A percentile compares a stretch with the other conserved stretches of the same genome.
Evolutionary conservation across 2,888 invertebrate species (phyloP).

Genomic region (Pasiphila rectangulata): DNA sequence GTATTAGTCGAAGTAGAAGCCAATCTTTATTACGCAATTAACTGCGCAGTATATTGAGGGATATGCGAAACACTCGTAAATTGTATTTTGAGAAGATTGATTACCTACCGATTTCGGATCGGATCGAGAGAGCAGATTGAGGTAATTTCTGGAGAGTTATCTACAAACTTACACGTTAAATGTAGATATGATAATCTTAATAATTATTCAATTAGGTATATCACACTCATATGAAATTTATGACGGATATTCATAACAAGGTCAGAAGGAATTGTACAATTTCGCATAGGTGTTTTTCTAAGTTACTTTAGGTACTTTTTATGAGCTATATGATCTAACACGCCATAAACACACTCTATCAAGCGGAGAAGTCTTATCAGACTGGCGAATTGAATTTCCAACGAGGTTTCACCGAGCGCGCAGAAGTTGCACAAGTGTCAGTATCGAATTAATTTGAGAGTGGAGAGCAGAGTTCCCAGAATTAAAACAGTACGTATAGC

Average conservation of each 20-base stretch:
- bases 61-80: constrained; percentile 19
- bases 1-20: constrained; percentile 10
- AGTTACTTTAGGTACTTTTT: too few species aligned
- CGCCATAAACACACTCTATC: constrained; percentile 44
- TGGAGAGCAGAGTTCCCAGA: constrained; percentile 9
- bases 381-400: constrained; percentile 43
- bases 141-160: background rate
- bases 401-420: constrained; percentile 42
- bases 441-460: constrained; percentile 26
- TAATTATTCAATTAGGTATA: background rate
- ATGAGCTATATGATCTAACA: too few species aligned
- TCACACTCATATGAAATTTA: too few species aligned
- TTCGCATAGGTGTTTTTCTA: too few species aligned
- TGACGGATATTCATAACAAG: too few species aligned
- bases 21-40: constrained; percentile 18
- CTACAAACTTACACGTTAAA: too few species aligned
- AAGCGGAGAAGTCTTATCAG: constrained; percentile 41
- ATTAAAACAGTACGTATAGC: too few species aligned
- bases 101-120: too few species aligned
- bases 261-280: too few species aligned
- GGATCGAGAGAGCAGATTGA: background rate
- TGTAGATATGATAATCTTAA: too few species aligned
- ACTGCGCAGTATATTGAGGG: constrained; percentile 27
- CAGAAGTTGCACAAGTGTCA: constrained; percentile 40
- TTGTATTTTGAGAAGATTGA: constrained; percentile 17